phyloP scores from a whole-genome alignment of 2,797 vertebrate species.

The Champsocephalus esox region DNA sequence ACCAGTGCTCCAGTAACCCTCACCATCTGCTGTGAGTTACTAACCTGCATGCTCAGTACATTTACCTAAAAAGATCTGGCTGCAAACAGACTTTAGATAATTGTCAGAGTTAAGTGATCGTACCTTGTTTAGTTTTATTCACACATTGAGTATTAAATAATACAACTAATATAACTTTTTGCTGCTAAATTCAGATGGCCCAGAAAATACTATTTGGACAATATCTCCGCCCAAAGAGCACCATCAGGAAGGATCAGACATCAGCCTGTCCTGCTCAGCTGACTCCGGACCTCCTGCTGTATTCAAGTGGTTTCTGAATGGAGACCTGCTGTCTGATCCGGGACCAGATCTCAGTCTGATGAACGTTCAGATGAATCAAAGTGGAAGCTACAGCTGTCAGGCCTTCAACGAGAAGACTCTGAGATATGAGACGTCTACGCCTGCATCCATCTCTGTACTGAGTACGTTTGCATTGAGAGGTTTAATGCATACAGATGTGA shows the following conservation, averaged over 20 bases:
- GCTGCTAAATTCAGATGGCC: conserved; percentile 42
- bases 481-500: too few species aligned
- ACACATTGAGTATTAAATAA: too few species aligned
- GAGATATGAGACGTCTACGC: conserved; percentile 43
- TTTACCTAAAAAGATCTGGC: background rate
- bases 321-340: conserved; percentile 1
- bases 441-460: conserved; percentile 42
- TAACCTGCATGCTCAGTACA: background rate
- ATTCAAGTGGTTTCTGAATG: conserved; percentile 60
- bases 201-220: conserved; percentile 45
- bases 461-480: conserved; percentile 31
- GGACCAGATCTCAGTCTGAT: conserved; percentile 41
- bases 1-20: conserved; percentile 53
- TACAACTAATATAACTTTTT: background rate
- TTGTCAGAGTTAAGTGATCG: too few species aligned
- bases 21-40: conserved; percentile 65
- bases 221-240: conserved; percentile 18
- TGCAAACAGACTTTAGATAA: too few species aligned
- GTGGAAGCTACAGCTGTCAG: conserved; percentile 71
- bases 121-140: too few species aligned
- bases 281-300: conserved; percentile 54
- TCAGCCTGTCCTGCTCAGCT: conserved; percentile 64
- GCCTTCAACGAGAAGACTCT: conserved; percentile 62
- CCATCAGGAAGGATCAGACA: conserved; percentile 48
- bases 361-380: conserved; percentile 49